Conservation (phyloP, 2,113 vertebrate genomes). For the Sinocyclocheilus maitianheensis region DNA sequence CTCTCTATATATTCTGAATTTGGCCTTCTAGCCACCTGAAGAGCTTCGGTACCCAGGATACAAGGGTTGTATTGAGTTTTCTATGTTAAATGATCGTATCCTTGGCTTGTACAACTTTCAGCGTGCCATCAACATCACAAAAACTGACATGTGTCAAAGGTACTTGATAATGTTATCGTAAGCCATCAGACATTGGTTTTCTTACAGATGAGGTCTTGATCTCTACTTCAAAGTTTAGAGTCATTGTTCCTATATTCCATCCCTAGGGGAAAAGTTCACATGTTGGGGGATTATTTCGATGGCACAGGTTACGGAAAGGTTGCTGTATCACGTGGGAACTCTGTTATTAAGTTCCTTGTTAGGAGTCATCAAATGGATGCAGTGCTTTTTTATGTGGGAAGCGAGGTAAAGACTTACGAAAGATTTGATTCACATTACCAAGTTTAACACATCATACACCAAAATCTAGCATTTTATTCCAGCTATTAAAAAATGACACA, state of each 20-base stretch:
- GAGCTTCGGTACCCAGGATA: conserved; percentile 75
- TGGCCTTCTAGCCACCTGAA: conserved; percentile 74
- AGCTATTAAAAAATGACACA: not conserved
- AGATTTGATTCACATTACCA: not conserved
- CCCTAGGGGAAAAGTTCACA: conserved; percentile 52
- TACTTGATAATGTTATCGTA: conserved; percentile 54
- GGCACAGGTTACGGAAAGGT: conserved; percentile 83
- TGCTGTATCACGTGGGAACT: conserved; percentile 30
- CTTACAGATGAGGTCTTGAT: not conserved
- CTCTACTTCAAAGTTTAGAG: not conserved
- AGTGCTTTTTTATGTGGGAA: conserved; percentile 81
- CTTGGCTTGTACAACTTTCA: conserved; percentile 86
- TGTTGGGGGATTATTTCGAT: conserved; percentile 77
- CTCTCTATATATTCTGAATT: not conserved
- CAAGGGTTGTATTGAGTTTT: conserved; percentile 85
- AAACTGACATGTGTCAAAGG: conserved; percentile 76
- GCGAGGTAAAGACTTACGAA: conserved; percentile 68
- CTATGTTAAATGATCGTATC: conserved; percentile 79
- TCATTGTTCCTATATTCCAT: not conserved
- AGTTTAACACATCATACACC: not conserved
- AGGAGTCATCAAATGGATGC: conserved; percentile 80
- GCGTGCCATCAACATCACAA: conserved; percentile 77
- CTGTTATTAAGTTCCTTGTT: conserved; percentile 73
- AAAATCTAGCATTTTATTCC: not conserved
- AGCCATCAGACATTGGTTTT: not conserved